These are phyloP conservation scores for Heterodera schachtii DNA, from an alignment of 1,140 invertebrate species.

Conservation along the genomic window DNA sequence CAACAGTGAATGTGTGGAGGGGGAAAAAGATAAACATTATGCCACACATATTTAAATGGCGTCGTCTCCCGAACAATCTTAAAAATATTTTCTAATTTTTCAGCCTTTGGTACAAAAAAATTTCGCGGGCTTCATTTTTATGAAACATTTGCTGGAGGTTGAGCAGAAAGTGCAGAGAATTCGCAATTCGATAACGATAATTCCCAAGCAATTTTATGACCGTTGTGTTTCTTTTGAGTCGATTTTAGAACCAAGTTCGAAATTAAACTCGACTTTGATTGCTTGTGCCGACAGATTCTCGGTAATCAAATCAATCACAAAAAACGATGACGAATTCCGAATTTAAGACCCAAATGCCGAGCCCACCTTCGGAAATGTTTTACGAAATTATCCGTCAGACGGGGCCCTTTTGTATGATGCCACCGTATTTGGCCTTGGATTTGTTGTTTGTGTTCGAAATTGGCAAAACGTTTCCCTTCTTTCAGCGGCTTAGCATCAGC, in stretches of 20 bases:
- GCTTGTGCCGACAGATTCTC: background rate
- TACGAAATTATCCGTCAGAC: background rate
- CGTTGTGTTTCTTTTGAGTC: background rate
- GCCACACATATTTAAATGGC: background rate
- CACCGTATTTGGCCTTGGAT: background rate
- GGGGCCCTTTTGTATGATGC: background rate
- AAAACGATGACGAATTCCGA: background rate
- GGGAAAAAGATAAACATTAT: too few species aligned
- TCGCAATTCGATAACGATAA: background rate
- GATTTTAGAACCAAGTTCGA: background rate
- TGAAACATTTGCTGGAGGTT: background rate
- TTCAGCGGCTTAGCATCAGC: background rate
- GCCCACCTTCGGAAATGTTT: background rate
- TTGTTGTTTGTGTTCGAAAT: too few species aligned
- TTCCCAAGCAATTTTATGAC: background rate
- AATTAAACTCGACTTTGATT: background rate
- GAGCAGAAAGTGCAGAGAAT: background rate
- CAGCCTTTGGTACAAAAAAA: background rate
- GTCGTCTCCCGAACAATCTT: too few species aligned
- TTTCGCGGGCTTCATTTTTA: background rate
- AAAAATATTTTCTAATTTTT: too few species aligned
- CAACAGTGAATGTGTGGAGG: too few species aligned
- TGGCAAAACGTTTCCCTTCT: too few species aligned
- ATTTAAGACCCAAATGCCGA: conserved; percentile 8
- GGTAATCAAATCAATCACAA: background rate